Evolutionary conservation across 2,888 invertebrate species (phyloP).

Genomic region (Pseudanteris insignis): DNA sequence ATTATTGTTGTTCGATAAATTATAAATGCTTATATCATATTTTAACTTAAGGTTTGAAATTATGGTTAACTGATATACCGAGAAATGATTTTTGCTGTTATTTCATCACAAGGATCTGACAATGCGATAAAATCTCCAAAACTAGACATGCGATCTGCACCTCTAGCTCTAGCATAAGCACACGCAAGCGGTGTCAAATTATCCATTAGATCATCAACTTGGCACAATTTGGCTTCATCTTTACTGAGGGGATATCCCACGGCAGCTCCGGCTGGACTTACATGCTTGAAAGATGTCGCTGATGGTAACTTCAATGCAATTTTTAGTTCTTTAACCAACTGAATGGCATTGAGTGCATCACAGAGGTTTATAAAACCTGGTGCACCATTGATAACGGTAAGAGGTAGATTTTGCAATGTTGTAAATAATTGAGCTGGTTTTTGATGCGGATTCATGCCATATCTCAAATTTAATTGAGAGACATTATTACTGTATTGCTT

Average conservation of each 20-base stretch:
- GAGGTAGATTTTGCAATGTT: constrained; percentile 79
- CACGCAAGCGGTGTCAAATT: constrained; percentile 82
- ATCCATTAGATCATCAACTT: constrained; percentile 86
- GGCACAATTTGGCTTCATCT: constrained; percentile 86
- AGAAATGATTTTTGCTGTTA: constrained; percentile 92
- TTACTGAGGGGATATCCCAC: constrained; percentile 82
- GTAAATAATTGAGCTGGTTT: constrained; percentile 94
- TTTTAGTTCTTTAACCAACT: constrained; percentile 89
- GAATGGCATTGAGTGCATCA: constrained; percentile 97
- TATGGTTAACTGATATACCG: constrained; percentile 65
- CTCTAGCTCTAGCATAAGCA: constrained; percentile 95
- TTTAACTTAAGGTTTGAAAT: no score
- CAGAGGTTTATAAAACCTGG: constrained; percentile 98
- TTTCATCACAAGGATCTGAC: constrained; percentile 88
- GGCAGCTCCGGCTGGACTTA: constrained; percentile 90
- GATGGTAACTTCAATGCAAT: constrained; percentile 84
- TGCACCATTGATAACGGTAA: constrained; percentile 90
- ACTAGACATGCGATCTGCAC: constrained; percentile 98
- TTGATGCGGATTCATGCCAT: constrained; percentile 99
- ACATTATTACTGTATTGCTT: constrained; percentile 82
- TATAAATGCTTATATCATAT: no score
- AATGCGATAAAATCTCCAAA: constrained; percentile 98
- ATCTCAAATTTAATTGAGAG: constrained; percentile 86
- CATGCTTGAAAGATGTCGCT: constrained; percentile 97
- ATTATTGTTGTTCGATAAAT: no score